Base-by-base conservation (phyloP, 2,797 vertebrate genomes). In the Pantherophis alleghaniensis region DNA sequence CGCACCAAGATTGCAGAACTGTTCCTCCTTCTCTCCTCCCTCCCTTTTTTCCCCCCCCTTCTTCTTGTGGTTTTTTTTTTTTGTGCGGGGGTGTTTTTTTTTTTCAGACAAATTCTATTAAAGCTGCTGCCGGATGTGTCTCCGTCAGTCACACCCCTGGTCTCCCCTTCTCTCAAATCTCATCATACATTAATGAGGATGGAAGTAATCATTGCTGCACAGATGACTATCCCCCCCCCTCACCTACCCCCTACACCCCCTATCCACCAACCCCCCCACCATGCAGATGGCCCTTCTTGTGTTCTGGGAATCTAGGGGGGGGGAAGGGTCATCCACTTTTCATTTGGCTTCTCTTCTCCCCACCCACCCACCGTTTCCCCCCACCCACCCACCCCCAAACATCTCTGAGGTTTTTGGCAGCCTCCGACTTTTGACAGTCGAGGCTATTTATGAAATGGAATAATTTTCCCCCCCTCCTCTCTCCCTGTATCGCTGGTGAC, bases 101-200 rank as follows among this genome's bases (percentile, higher is more conserved):
- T 96, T 61, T 94, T 87, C 86, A 94, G 94, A 96, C 96, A 97
- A 95, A 95, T 96, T 92, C 97, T 96, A 97, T 95, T 61, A 94
- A 59, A 96, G 94, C 96, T 95, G 93, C 97, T 92, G 91, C 97
- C 42, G 93, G 97, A 97, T 97, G 97, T 96, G 96, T 98, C 96
- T 97, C 37, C 96, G 97, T 98, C 97, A 98, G 89, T 93, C 92
- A 97, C 97, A 97, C 97, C 98, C 97, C 96, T 98, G 98, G 98
- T 98, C 96, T 97, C 97, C 55, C 9, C 97, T 96, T 97, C 96
- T 94, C 93, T 96, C 94, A 95, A 97, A 97, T 97, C 97, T 97
- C 96, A 97, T 98, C 97, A 97, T 96, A 96, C 97, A 94, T 98
- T 97, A 96, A 96, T 87, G 79, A 97, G 96, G 98, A 97, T 97